Conservation (phyloP, 2,888 invertebrate genomes). For the Standfussiana lucernea region DNA sequence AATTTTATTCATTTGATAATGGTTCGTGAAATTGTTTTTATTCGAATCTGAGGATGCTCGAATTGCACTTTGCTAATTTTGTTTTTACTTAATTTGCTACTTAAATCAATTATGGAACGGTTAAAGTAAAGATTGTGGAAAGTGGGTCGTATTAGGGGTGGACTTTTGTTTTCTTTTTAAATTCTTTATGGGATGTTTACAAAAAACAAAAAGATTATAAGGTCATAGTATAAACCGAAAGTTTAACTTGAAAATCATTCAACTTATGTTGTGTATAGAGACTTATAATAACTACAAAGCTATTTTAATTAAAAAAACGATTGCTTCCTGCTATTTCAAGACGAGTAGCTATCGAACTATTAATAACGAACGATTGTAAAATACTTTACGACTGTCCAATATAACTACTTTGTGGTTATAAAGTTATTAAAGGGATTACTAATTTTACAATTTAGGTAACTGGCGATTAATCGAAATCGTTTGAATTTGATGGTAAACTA, state of each 20-base stretch:
- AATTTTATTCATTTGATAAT: neutral
- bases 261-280: neutral
- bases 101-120: neutral
- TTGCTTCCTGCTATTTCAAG: slow-evolving; percentile 38
- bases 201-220: neutral
- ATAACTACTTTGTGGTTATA: slow-evolving; percentile 14
- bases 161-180: neutral
- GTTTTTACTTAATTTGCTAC: neutral
- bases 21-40: neutral
- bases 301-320: slow-evolving; percentile 58
- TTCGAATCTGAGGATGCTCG: neutral
- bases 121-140: neutral
- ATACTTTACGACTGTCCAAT: slow-evolving; percentile 28
- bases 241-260: slow-evolving; percentile 1
- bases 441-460: neutral
- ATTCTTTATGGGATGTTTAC: neutral
- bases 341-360: slow-evolving; percentile 56
- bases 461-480: neutral
- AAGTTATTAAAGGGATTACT: slow-evolving; percentile 25
- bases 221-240: neutral
- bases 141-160: too few species aligned
- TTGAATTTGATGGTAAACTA: neutral
- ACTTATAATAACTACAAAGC: slow-evolving; percentile 14
- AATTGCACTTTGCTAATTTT: neutral
- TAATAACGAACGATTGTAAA: slow-evolving; percentile 40